Base-by-base conservation (phyloP, 2,113 vertebrate species). In the Bostrychus sinensis region DNA sequence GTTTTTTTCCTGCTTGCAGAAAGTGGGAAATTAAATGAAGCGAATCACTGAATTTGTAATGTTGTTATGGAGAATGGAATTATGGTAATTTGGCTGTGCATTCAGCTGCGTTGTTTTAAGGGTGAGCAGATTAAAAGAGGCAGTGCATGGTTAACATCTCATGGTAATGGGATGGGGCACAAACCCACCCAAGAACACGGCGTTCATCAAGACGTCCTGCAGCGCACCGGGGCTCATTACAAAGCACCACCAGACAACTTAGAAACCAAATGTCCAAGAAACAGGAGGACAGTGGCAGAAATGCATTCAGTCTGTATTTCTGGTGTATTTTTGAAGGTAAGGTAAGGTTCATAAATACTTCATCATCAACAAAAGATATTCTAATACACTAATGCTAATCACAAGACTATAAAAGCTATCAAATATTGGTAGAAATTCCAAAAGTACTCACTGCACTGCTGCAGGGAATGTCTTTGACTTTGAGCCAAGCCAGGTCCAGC, bases 381-480 rank as follows among this genome's bases (percentile, higher is more conserved):
- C n/a, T n/a, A n/a, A n/a, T n/a, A n/a, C n/a, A n/a, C n/a, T n/a
- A n/a, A n/a, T n/a, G n/a, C 4, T 2, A 3, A 42, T 42, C 7
- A 42, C 9, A 45, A 20, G 12, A 45, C 3, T 23, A 25, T 23
- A 12, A 23, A 23, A 25, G 28, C 39, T 11, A 25, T 48, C 12
- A 25, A 0, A 25, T 30, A 30, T 30, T 30, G 28, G 28, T 46
- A 48, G 34, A 9, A 2, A 12, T 63, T 28, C 1, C 23, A 14
- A 19, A 2, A 34, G 6, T 59, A 95, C 97, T 96, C 89, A 99
- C 97, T 91, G 97, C 96, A 0, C 96, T 97, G 92, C 96, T 97
- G 92, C 97, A 99, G 79, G 91, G 94, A 69, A 99, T 96, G 66
- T 98, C 96, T 90, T 98, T 98, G 82, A 98, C 96, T 88, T 98